These are phyloP conservation scores for Chaetogeoica ovagalla DNA, from an alignment of 2,888 invertebrate genomes.

Conservation along the genomic window DNA sequence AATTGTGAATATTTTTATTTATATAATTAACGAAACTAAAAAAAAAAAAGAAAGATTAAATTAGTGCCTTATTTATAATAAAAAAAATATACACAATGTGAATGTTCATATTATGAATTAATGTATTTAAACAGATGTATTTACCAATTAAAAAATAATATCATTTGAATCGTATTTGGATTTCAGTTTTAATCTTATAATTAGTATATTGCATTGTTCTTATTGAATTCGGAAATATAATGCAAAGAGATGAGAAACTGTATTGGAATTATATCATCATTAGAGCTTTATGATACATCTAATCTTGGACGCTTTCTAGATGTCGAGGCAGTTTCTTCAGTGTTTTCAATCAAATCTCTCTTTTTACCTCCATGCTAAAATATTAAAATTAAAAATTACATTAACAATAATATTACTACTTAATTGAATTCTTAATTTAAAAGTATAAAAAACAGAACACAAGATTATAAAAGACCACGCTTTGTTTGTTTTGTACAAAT, in stretches of 20 bases:
- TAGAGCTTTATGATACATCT: background rate
- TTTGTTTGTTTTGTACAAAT: background rate
- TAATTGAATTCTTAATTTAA: background rate
- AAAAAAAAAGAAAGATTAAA: no score
- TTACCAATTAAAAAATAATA: no score
- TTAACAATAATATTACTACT: background rate
- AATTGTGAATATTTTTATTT: no score
- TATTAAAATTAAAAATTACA: background rate
- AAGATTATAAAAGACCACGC: background rate
- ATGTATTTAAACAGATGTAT: no score
- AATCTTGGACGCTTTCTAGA: conserved; percentile 39
- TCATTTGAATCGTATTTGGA: no score
- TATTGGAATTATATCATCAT: background rate
- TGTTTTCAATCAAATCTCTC: conserved; percentile 13
- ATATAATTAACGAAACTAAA: no score
- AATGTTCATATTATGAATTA: no score
- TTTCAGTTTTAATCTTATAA: no score
- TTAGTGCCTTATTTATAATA: no score
- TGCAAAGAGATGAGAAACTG: background rate
- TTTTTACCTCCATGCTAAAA: conserved; percentile 47
- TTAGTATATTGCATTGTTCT: no score
- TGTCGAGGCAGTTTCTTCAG: conserved; percentile 16
- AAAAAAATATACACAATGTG: no score
- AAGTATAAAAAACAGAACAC: background rate
- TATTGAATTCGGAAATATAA: background rate